phyloP scores from a whole-genome alignment of 2,888 invertebrate species.

The Drosophila limbata region DNA sequence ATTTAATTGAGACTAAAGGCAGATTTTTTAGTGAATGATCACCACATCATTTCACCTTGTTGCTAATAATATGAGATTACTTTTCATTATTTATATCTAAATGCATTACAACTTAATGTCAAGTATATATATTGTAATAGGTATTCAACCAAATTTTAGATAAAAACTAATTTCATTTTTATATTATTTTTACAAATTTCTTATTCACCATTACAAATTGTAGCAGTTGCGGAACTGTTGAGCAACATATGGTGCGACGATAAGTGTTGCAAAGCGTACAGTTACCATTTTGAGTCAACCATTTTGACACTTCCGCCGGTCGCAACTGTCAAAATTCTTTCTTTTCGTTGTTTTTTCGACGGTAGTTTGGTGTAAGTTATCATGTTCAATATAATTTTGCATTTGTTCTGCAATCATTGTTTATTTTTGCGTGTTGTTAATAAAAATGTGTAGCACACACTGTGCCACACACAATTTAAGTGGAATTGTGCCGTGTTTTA shows the following conservation, averaged over 20 bases:
- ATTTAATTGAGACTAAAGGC: no score
- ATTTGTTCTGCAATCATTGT: slow-evolving; percentile 71
- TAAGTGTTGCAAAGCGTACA: slow-evolving; percentile 25
- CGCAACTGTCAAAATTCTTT: slow-evolving; percentile 83
- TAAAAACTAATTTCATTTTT: not conserved
- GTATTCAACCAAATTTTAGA: not conserved
- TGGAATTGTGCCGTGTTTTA: slow-evolving; percentile 44
- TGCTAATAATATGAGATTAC: no score
- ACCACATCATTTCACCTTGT: not conserved
- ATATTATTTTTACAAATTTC: not conserved
- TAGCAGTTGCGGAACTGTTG: slow-evolving; percentile 23
- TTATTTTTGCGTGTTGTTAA: slow-evolving; percentile 39
- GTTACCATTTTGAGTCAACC: slow-evolving; percentile 36
- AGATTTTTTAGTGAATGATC: no score
- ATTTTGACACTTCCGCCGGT: slow-evolving; percentile 78
- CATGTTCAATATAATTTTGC: slow-evolving; percentile 57
- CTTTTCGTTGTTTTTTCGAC: slow-evolving; percentile 84
- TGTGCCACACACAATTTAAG: slow-evolving; percentile 11
- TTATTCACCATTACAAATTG: not conserved
- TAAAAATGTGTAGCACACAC: slow-evolving; percentile 40
- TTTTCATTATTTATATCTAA: not conserved
- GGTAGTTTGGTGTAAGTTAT: slow-evolving; percentile 85
- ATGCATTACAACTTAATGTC: not conserved
- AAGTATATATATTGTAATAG: not conserved
- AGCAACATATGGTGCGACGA: slow-evolving; percentile 4